Evolutionary conservation across 2,888 invertebrate species (phyloP).

Genomic region (Drosophila helvetica): DNA sequence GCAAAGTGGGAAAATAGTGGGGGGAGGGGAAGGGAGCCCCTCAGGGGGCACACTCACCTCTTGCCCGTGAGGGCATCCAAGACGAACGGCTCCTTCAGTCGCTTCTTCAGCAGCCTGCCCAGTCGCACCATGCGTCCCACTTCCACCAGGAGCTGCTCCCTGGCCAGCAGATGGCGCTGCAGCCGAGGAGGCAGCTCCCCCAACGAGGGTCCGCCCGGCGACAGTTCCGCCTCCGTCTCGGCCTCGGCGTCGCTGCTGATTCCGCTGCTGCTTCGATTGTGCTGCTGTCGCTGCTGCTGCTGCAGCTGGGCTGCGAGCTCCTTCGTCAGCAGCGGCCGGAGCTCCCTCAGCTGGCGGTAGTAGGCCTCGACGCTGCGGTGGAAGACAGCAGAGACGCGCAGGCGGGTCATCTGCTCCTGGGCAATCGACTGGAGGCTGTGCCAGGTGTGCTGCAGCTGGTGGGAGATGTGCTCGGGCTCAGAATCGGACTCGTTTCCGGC

Average conservation of each 20-base stretch:
- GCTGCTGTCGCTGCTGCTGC: constrained; percentile 65
- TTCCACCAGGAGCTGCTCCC: constrained; percentile 88
- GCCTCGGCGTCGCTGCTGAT: constrained; percentile 69
- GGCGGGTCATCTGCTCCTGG: constrained; percentile 90
- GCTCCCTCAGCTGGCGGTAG: constrained; percentile 86
- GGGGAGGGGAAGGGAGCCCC: background rate
- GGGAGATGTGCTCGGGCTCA: constrained; percentile 85
- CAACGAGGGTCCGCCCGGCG: constrained; percentile 56
- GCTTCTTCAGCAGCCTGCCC: constrained; percentile 87
- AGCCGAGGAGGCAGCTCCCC: constrained; percentile 75
- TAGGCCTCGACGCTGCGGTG: constrained; percentile 89
- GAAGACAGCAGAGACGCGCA: constrained; percentile 90
- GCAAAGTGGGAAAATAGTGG: background rate
- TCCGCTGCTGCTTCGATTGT: constrained; percentile 69
- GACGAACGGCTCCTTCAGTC: constrained; percentile 87
- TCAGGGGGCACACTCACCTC: constrained; percentile 74
- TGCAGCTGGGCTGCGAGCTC: constrained; percentile 64
- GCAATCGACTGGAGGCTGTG: constrained; percentile 88
- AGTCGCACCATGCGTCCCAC: constrained; percentile 89
- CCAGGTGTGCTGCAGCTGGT: constrained; percentile 88
- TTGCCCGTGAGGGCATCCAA: constrained; percentile 82
- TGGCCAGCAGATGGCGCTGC: constrained; percentile 85
- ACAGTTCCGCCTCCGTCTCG: constrained; percentile 47
- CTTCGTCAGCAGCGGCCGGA: constrained; percentile 86
- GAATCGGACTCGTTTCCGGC: constrained; percentile 43